A percentile compares a stretch with the other conserved stretches of the same genome.
Evolutionary conservation across 2,113 vertebrate species (phyloP).

Genomic region (Pristiophorus japonicus): DNA sequence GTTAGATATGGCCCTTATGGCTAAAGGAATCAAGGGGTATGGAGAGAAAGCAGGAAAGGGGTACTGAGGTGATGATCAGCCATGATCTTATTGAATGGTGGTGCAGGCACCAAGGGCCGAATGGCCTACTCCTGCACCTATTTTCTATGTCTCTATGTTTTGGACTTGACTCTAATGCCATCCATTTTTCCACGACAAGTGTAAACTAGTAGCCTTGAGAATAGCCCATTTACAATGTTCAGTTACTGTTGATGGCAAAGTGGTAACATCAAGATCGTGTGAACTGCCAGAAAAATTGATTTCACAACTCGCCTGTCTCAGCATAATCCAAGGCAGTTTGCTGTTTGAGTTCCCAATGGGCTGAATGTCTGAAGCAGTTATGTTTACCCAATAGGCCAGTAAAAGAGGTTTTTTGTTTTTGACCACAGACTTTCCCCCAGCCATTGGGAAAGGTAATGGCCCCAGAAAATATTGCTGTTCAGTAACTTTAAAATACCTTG

Average conservation of each 20-base stretch:
- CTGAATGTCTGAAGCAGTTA: not conserved
- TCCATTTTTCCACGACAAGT: not conserved
- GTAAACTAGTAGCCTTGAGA: not conserved
- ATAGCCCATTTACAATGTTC: not conserved
- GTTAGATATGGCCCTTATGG: too few species aligned
- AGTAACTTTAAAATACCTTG: not conserved
- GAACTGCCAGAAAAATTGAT: not conserved
- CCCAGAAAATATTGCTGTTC: not conserved
- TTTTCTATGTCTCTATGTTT: too few species aligned
- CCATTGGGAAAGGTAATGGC: not conserved
- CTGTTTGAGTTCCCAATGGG: not conserved
- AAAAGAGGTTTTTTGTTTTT: not conserved
- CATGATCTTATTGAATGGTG: too few species aligned
- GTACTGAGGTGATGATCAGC: too few species aligned
- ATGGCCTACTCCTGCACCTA: too few species aligned
- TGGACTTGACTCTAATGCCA: not conserved
- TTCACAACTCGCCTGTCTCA: not conserved
- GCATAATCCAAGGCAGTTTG: not conserved
- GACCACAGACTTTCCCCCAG: too few species aligned
- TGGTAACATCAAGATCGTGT: not conserved
- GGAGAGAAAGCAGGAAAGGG: too few species aligned
- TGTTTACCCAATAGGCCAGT: not conserved
- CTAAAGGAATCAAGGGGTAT: too few species aligned
- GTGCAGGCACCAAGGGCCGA: too few species aligned
- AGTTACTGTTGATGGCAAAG: not conserved